Conservation (phyloP, 92 coral and sea anemone species). For the Metridium senile region DNA sequence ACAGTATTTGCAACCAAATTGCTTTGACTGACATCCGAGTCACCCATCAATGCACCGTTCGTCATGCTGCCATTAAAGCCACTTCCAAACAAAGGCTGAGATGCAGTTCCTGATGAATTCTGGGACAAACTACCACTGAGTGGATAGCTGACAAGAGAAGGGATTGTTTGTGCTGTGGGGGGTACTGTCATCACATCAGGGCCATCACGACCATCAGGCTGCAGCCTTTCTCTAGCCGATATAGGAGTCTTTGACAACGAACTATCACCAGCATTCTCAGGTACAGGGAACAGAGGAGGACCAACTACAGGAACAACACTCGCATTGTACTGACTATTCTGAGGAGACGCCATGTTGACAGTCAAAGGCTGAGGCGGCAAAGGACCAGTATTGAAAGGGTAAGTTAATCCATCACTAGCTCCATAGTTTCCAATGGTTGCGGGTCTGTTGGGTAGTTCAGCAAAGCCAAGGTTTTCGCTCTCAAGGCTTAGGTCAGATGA, state of each 20-base stretch:
- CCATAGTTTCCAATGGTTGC: conserved; percentile 69
- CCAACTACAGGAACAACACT: conserved; percentile 5
- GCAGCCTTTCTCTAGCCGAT: conserved; percentile 90
- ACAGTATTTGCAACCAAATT: not conserved
- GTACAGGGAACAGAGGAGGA: not conserved
- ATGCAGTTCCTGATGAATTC: conserved; percentile 5
- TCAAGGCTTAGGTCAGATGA: conserved; percentile 47
- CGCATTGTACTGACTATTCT: conserved; percentile 17
- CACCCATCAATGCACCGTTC: conserved; percentile 17
- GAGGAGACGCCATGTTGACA: conserved; percentile 9
- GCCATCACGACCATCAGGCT: conserved; percentile 98
- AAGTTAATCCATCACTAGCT: conserved; percentile 41
- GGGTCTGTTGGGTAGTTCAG: conserved; percentile 63
- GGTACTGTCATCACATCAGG: conserved; percentile 77
- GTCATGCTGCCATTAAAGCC: not conserved
- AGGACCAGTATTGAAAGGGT: not conserved
- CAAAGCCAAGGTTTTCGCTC: conserved; percentile 41
- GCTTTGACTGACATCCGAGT: not conserved
- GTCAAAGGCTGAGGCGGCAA: conserved; percentile 8
- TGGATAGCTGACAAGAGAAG: conserved; percentile 26
- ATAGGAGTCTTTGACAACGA: conserved; percentile 37
- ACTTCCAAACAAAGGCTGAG: conserved; percentile 17
- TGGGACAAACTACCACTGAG: conserved; percentile 10
- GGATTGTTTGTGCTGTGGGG: conserved; percentile 14
- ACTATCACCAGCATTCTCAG: conserved; percentile 2